phyloP scores from a whole-genome alignment of 92 coral and sea anemone species.

The Pocillopora grandis region DNA sequence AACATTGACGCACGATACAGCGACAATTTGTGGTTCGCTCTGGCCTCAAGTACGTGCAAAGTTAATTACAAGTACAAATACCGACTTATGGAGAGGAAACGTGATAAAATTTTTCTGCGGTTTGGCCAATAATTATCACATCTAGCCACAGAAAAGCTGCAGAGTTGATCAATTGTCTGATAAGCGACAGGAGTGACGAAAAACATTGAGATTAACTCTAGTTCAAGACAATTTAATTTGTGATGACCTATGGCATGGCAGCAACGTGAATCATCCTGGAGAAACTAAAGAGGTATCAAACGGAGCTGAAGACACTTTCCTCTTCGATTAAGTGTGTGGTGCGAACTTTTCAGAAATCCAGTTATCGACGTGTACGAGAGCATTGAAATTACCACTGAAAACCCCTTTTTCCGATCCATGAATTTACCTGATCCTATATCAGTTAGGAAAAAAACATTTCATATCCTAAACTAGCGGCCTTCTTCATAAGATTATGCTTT shows the following conservation, averaged over 20 bases:
- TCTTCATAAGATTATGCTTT: slow-evolving; percentile 1
- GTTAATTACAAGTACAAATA: slow-evolving; percentile 21
- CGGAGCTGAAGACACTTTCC: no score
- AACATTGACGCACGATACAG: slow-evolving; percentile 23
- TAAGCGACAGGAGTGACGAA: no score
- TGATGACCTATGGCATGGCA: slow-evolving; percentile 7
- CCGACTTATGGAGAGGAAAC: background rate
- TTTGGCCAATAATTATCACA: background rate
- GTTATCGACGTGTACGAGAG: background rate
- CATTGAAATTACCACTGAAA: background rate
- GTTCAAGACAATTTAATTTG: background rate
- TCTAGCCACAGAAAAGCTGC: background rate
- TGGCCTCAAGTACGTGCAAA: slow-evolving; percentile 1
- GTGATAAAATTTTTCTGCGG: background rate
- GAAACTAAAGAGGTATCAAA: no score
- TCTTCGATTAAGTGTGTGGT: no score
- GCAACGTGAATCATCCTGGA: no score
- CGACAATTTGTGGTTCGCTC: background rate
- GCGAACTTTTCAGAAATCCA: no score
- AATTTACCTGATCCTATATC: background rate
- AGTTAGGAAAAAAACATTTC: background rate
- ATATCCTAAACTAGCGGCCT: background rate
- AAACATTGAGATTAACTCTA: no score
- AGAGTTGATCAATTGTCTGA: no score
- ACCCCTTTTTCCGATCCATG: background rate